Evolutionary conservation across 2,797 vertebrate species (phyloP), one percentile per base, ranked within the genome.

Genomic region (Pseudopleuronectes americanus): DNA sequence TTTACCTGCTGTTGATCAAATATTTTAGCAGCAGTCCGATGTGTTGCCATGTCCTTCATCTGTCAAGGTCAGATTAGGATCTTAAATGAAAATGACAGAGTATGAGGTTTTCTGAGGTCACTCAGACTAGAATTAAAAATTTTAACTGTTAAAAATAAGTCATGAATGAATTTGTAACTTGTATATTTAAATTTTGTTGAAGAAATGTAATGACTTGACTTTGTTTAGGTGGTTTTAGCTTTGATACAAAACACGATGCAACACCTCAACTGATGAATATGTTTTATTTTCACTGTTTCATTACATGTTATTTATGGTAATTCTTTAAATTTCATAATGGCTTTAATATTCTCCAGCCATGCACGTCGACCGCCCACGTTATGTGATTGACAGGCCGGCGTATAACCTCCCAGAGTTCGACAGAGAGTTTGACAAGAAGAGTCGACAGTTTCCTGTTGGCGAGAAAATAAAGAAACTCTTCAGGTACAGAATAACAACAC

Each of bases 361-460:
- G 91, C 67, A 87, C 1, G 63, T 64, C 66, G 84, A 88, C 79
- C 91, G 90, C 67, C 96, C 95, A 67, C 94, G 94, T 64, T 96
- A 96, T 73, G 92, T 87, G 86, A 88, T 96, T 67, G 95, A 97
- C 84, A 94, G 97, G 43, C 85, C 93, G 0, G 93, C 93, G 0
- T 97, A 96, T 54, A 95, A 94, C 0, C 89, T 96, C 79, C 88
- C 93, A 61, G 92, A 95, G 84, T 96, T 98, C 0, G 95, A 97
- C n/a, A 91, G 92, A 59, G 96, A 96, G 80, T 97, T 95, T 82
- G 95, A 97, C 87, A 97, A 96, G 89, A 97, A 95, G 90, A 94
- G 65, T 62, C 94, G 95, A 78, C 92, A 87, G 22, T 96, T 97
- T 64, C 96, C 96, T 0, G 2, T 95, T 26, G 90, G 94, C 72